Base-by-base conservation (phyloP, 2,113 vertebrate genomes). In the Sander lucioperca region DNA sequence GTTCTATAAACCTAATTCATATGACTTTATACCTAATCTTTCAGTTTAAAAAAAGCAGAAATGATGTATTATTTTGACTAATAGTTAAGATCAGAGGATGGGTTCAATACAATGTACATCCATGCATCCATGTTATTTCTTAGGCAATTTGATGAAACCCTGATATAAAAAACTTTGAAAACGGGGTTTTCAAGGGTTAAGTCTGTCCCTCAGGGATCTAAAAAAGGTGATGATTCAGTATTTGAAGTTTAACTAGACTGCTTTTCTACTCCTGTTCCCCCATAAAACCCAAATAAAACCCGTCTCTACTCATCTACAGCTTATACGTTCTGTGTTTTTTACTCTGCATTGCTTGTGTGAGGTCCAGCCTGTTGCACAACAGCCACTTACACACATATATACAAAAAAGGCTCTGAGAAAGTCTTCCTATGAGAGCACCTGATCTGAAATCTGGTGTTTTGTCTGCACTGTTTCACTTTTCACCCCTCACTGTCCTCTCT, bases 201-300 rank as follows among this genome's bases (percentile, higher is more conserved):
- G 77, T 77, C 47, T 63, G 58, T 83, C 45, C 77, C 59, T 53
- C 25, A 39, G 50, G 73, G 50, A 79, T 64, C 30, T 57, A 80
- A 57, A 63, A 72, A 53, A 78, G 66, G 39, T 71, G 62, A 75
- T 70, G 51, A 81, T 45, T 84, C 45, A 59, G 56, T 70, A 64
- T 72, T 61, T 57, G 78, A 66, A 53, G 82, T 79, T 67, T 45
- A 83, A n/a, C 23, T 15, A 64, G 18, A 74, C 45, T 59, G 4
- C 19, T 72, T 51, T 72, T 64, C 36, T 12, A n/a, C 56, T 68
- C 18, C 36, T 51, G 30, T 70, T 18, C 25, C 23, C 6, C 1
- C 1, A 64, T 16, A 30, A 47, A 56, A 54, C 6, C 27, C 30
- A 58, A 58, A 63, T 48, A 19, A 71, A 72, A 16, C 57, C 25